Evolutionary conservation across 2,888 invertebrate genomes (phyloP), one percentile per base, ranked within the genome.

Genomic region (Cataglyphis cursor): DNA sequence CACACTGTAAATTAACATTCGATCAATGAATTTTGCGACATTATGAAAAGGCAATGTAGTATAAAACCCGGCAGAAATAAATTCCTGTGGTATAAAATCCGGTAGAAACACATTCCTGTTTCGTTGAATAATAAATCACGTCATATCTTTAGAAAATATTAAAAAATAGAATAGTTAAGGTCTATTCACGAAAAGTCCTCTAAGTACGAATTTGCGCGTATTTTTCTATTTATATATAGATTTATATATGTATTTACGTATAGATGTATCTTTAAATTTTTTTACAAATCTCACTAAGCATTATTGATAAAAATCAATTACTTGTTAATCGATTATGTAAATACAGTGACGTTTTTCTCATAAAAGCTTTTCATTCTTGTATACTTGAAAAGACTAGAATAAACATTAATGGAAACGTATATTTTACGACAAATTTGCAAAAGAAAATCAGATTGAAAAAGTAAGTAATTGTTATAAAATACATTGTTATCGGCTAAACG

Each of bases 1-100:
- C 3, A 76, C 6, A 15, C 3, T 15, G 10, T 10, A 44, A 51
- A 44, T 59, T 44, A 70, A n/a, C 15, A 1, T 15, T 35, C 10
- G 21, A 57, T 44, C 41, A 18, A 70, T 72, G 15, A 80, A 59
- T 48, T 73, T 44, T 35, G 72, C 8, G 44, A 59, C 35, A 76
- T 51, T 57, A 41, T 75, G 38, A 3, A 41, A 54, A 51, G 15
- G 44, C 6, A 10, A 9, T 24, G 44, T 12, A 18, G 44, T 38
- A 9, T 59, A 57, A 78, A 68, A 66, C 18, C 21, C 12, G n/a
- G 24, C 24, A 28, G 1, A 28, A 28, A 28, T 1, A 28, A 1
- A 28, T 28, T 28, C 24, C 24, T 24, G 44, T 12, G 21, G 48
- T 28, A 9, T 59, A 59, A 78, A 70, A 68, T 21, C 18, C 4